A percentile compares a stretch with the other conserved stretches of the same genome.
Evolutionary conservation across 2,797 vertebrate genomes (phyloP).

Genomic region (Gymnodraco acuticeps): DNA sequence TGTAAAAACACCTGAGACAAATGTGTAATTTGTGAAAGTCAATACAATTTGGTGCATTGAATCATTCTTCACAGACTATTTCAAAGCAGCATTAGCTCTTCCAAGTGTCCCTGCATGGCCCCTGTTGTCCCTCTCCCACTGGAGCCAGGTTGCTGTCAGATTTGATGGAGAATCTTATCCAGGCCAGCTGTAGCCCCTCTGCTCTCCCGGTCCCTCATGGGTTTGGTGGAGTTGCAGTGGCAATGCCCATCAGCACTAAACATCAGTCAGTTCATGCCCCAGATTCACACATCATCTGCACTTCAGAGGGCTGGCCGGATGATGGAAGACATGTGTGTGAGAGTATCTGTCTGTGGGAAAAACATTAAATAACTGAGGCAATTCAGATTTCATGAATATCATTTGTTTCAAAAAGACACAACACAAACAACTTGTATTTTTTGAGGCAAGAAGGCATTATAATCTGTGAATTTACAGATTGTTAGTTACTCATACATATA

Average conservation of each 20-base stretch:
- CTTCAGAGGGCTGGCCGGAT: conserved; percentile 65
- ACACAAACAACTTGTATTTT: conserved; percentile 32
- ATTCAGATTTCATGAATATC: conserved; percentile 55
- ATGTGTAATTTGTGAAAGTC: no score
- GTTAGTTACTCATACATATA: not conserved
- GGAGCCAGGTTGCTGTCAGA: conserved; percentile 47
- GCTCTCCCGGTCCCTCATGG: conserved; percentile 37
- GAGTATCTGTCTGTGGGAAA: conserved; percentile 27
- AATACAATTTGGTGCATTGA: no score
- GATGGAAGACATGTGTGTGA: conserved; percentile 1
- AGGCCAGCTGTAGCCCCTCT: conserved; percentile 64
- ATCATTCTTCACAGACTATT: conserved; percentile 4
- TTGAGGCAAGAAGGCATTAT: not conserved
- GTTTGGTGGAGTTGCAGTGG: conserved; percentile 33
- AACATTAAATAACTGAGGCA: conserved; percentile 50
- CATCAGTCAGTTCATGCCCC: conserved; percentile 75
- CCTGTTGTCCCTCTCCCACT: conserved; percentile 9
- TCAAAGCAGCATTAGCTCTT: conserved; percentile 25
- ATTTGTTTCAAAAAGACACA: conserved; percentile 1
- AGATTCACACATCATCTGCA: conserved; percentile 78
- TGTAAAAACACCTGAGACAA: no score
- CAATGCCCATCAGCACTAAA: conserved; percentile 66
- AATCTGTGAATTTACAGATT: not conserved
- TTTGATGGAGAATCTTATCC: conserved; percentile 43
- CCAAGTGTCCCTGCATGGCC: not conserved